Base-by-base conservation (phyloP, 2,888 invertebrate genomes). In the Andrena minutula region DNA sequence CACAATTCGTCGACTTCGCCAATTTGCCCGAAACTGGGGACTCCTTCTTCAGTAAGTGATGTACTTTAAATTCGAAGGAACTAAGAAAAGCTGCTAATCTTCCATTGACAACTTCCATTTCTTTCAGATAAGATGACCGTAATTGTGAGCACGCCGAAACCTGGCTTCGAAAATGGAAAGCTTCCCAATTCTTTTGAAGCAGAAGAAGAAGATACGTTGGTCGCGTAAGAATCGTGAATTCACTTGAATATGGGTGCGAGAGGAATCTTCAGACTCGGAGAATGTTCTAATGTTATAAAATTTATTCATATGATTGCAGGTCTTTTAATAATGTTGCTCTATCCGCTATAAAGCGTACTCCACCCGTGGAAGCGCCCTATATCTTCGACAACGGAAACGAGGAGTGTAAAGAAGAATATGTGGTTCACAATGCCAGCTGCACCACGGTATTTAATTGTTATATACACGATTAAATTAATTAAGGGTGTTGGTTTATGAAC, bases 1-100 rank as follows among this genome's bases (percentile, higher is more conserved):
- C 77, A 1, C 82, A 82, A 20, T 83, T 82, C 8, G 51, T 82
- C 16, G 69, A 74, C 28, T 82, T 78, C 28, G 16, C n/a, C 7
- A 26, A 70, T 58, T 5, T 41, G 4, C 61, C 66, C 0, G 26
- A 56, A 8, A 8, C 8, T 1, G 53, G 30, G 8, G 73, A 82
- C 28, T 69, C 64, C 8, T 83, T 63, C 41, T 82, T 83, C 28
- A 51, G 83, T 83, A 73, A 53, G 65, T 20, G 41, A 16, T 41
- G 23, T 1, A 53, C 49, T n/a, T 8, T n/a, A 2, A 41, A 41
- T 41, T 41, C 3, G 4, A n/a, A 63, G 4, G 4, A 3, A 6
- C 12, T 28, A 10, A 20, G 16, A 51, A 16, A 51, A n/a, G n/a
- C 32, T 6, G n/a, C 4, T 1, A 10, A 8, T 23, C 12, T 7